phyloP scores from a whole-genome alignment of 2,888 invertebrate genomes.

The Caenorhabditis imperialis region DNA sequence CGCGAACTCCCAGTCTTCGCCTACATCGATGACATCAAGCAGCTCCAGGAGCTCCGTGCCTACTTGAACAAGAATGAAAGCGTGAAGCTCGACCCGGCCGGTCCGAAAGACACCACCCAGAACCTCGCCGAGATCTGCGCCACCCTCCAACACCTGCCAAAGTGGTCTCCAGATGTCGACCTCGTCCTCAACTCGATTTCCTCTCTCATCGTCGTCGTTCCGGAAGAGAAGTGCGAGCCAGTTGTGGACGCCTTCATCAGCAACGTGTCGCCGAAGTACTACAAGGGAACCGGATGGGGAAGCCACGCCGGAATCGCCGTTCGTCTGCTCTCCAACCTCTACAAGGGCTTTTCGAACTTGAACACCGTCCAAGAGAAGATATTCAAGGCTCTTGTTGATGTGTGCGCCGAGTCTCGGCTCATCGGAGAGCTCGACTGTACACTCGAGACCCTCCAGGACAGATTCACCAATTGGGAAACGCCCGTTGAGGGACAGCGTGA shows the following conservation, averaged over 20 bases:
- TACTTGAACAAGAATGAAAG: constrained; percentile 85
- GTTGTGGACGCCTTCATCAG: constrained; percentile 82
- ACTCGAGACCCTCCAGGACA: constrained; percentile 53
- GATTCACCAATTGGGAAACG: constrained; percentile 64
- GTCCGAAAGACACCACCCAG: constrained; percentile 51
- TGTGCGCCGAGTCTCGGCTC: constrained; percentile 55
- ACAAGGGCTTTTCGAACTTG: constrained; percentile 89
- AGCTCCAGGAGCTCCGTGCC: constrained; percentile 85
- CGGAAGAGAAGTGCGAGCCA: constrained; percentile 89
- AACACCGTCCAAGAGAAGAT: constrained; percentile 89
- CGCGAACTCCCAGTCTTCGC: constrained; percentile 72
- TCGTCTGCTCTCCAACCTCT: constrained; percentile 89
- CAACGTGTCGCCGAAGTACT: constrained; percentile 49
- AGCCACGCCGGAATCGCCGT: constrained; percentile 71
- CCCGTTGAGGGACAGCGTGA: constrained; percentile 62
- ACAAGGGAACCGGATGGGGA: constrained; percentile 70
- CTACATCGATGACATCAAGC: constrained; percentile 65
- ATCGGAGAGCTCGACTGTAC: constrained; percentile 59
- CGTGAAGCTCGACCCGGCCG: constrained; percentile 53
- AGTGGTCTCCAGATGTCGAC: constrained; percentile 85
- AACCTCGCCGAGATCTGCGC: constrained; percentile 61
- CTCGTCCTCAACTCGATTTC: constrained; percentile 95
- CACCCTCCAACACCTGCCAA: constrained; percentile 32
- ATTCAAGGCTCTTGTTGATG: constrained; percentile 60
- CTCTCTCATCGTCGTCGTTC: constrained; percentile 91